Percentiles rank a stretch among this genome's conserved stretches.
Evolutionary conservation across 2,113 vertebrate species (phyloP).

Genomic region (Mustelus asterias): DNA sequence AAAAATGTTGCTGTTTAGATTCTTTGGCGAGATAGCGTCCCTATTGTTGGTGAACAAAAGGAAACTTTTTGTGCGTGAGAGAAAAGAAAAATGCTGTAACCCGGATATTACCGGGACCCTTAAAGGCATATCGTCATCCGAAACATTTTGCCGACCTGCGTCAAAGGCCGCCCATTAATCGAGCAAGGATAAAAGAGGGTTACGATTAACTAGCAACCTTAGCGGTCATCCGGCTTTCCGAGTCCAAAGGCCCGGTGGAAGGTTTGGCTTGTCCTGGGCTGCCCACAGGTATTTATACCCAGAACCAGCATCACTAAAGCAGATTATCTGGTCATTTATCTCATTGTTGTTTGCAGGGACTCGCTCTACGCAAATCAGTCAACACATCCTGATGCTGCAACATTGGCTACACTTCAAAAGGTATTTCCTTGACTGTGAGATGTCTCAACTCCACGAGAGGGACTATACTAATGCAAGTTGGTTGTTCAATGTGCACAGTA

Average conservation of each 20-base stretch:
- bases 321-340: neutral
- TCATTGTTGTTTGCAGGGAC: neutral
- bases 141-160: neutral
- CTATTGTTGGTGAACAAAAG: slow-evolving; percentile 25
- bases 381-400: neutral
- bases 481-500: neutral
- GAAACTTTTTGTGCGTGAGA: neutral
- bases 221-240: neutral
- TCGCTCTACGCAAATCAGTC: neutral
- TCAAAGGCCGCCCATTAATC: neutral
- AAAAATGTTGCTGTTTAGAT: slow-evolving; percentile 30
- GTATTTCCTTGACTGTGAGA: neutral
- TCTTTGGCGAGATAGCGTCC: slow-evolving; percentile 22
- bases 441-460: neutral
- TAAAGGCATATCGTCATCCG: neutral
- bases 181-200: neutral
- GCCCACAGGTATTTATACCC: neutral
- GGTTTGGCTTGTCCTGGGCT: neutral
- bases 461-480: neutral
- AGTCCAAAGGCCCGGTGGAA: neutral
- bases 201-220: too few relatives aligned
- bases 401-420: neutral
- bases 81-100: neutral
- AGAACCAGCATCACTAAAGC: neutral
- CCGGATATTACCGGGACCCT: slow-evolving; percentile 27